A percentile compares a stretch with the other conserved stretches of the same genome.
These are phyloP conservation scores for Bombus breviceps DNA, from an alignment of 1,140 invertebrate genomes.

Conservation along the genomic window DNA sequence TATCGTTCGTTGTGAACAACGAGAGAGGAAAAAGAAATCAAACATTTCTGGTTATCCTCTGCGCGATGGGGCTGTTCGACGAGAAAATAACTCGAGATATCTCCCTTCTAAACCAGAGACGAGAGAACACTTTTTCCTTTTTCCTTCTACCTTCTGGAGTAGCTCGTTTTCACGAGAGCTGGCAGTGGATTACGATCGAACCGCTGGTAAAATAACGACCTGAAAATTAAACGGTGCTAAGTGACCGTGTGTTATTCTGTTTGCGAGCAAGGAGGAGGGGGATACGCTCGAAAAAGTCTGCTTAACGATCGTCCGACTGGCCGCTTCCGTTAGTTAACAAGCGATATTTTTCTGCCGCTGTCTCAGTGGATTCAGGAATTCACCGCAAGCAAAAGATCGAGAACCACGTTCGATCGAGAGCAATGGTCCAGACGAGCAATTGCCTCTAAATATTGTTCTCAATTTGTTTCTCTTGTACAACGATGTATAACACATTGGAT, in stretches of 20 bases:
- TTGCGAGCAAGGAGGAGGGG: constrained; percentile 35
- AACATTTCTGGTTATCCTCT: constrained; percentile 72
- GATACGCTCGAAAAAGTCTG: constrained; percentile 57
- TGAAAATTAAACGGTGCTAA: constrained; percentile 58
- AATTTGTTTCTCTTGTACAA: not conserved
- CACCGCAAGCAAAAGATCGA: not conserved
- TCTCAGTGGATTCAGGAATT: constrained; percentile 6
- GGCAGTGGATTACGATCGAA: constrained; percentile 39
- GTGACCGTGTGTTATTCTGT: constrained; percentile 68
- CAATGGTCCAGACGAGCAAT: constrained; percentile 17
- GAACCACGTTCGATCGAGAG: not conserved
- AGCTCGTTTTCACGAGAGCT: not conserved
- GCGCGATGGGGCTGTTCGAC: constrained; percentile 51
- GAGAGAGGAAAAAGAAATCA: constrained; percentile 63
- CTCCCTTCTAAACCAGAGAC: constrained; percentile 34
- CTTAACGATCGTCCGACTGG: constrained; percentile 39
- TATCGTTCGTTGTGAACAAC: not conserved
- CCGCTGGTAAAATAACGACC: constrained; percentile 52
- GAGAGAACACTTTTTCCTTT: constrained; percentile 38
- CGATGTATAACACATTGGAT: not conserved
- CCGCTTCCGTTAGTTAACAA: constrained; percentile 45
- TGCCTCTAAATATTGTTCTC: constrained; percentile 2
- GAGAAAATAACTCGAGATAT: constrained; percentile 64
- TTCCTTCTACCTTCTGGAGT: constrained; percentile 1
- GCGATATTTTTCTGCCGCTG: constrained; percentile 47